Evolutionary conservation across 1,140 invertebrate species (phyloP).

Genomic region (Stegodyphus mimosarum): DNA sequence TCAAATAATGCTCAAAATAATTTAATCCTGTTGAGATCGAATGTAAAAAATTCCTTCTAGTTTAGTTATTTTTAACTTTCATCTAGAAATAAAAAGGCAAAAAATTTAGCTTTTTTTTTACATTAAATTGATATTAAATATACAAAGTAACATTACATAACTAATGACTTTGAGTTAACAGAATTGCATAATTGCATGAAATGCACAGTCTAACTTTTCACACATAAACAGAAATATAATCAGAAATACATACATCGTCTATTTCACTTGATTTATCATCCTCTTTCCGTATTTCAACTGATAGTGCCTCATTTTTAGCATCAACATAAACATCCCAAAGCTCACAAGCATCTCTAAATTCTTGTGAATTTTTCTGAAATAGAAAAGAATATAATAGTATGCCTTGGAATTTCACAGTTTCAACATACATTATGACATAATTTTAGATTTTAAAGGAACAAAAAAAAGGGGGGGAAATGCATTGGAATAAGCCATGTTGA

Average conservation of each 20-base stretch:
- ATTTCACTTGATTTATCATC: slow-evolving; percentile 54
- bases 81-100: no score
- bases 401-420: no score
- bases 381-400: neutral
- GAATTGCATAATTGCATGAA: no score
- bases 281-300: slow-evolving; percentile 10
- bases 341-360: slow-evolving; percentile 91
- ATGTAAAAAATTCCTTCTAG: no score
- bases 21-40: no score
- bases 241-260: slow-evolving; percentile 31
- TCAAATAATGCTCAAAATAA: no score
- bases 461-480: neutral
- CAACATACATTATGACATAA: neutral
- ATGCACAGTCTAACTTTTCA: no score
- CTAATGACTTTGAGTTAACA: no score
- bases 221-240: neutral
- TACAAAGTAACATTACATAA: no score
- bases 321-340: slow-evolving; percentile 86
- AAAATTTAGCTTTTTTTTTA: no score
- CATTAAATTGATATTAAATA: no score
- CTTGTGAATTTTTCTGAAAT: slow-evolving; percentile 78
- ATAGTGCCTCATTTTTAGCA: slow-evolving; percentile 52
- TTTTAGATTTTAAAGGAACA: neutral
- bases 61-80: no score
- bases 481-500: neutral